These are phyloP conservation scores for Pyrrhosoma nymphula DNA, from an alignment of 2,888 invertebrate species.

Conservation along the genomic window DNA sequence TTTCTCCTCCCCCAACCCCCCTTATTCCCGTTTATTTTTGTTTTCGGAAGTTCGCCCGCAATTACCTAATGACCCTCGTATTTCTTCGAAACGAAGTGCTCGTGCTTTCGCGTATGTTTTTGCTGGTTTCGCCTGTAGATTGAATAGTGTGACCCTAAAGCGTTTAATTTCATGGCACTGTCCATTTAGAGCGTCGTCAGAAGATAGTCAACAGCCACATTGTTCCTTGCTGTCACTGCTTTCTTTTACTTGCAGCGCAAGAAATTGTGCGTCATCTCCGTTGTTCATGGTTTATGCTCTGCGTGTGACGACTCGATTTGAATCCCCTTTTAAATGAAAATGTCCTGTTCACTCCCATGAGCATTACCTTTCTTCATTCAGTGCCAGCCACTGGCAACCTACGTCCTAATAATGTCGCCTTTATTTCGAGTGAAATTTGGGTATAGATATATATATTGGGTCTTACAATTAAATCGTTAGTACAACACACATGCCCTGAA, in stretches of 20 bases:
- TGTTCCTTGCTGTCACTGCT: background rate
- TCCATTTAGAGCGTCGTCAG: background rate
- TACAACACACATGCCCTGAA: no score
- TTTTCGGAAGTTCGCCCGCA: background rate
- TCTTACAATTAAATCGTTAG: no score
- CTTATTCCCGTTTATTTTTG: background rate
- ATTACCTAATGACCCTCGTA: background rate
- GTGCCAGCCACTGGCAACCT: no score
- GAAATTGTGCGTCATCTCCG: background rate
- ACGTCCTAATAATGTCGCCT: no score
- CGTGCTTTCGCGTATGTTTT: background rate
- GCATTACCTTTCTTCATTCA: no score
- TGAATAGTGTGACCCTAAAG: background rate
- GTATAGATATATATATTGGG: no score
- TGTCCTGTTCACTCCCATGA: no score
- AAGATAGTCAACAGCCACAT: background rate
- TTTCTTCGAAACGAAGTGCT: constrained; percentile 22
- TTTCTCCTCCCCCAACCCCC: no score
- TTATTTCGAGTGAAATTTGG: no score
- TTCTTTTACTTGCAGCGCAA: background rate
- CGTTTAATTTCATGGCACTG: background rate
- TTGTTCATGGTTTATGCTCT: background rate
- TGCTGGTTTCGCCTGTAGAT: background rate
- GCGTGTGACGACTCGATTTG: no score
- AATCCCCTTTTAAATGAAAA: no score